A percentile compares a stretch with the other conserved stretches of the same genome.
phyloP scores from a whole-genome alignment of 2,113 vertebrate species.

The Tragelaphus scriptus region DNA sequence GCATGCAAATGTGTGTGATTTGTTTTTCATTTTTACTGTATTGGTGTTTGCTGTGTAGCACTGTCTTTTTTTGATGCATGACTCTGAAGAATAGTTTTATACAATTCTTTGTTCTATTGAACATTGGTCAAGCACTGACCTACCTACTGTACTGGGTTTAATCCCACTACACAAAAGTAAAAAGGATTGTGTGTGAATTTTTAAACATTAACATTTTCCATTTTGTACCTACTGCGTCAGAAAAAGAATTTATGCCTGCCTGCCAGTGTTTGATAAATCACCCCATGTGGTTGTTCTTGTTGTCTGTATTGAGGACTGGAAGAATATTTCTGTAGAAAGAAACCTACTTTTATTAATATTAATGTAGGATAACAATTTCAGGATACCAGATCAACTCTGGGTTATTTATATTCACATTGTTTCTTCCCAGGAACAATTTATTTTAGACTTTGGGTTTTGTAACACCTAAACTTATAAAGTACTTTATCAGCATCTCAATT shows the following conservation, averaged over 20 bases:
- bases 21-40: constrained; percentile 50
- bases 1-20: constrained; percentile 76
- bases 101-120: neutral
- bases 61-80: constrained; percentile 77
- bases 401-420: neutral
- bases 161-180: neutral
- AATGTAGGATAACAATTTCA: neutral
- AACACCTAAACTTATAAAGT: neutral
- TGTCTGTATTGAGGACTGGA: constrained; percentile 52
- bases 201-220: neutral
- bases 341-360: neutral
- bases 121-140: neutral
- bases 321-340: constrained; percentile 12
- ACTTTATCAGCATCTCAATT: neutral
- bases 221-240: constrained; percentile 71
- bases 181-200: neutral
- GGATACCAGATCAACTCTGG: neutral
- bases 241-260: constrained; percentile 65
- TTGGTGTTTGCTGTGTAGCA: constrained; percentile 31
- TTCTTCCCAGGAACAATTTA: neutral
- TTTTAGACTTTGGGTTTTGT: neutral
- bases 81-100: neutral
- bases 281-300: neutral
- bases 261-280: constrained; percentile 54
- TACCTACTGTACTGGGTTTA: neutral